Evolutionary conservation across 2,888 invertebrate genomes (phyloP).

Genomic region (Megaustenia siamemsis): DNA sequence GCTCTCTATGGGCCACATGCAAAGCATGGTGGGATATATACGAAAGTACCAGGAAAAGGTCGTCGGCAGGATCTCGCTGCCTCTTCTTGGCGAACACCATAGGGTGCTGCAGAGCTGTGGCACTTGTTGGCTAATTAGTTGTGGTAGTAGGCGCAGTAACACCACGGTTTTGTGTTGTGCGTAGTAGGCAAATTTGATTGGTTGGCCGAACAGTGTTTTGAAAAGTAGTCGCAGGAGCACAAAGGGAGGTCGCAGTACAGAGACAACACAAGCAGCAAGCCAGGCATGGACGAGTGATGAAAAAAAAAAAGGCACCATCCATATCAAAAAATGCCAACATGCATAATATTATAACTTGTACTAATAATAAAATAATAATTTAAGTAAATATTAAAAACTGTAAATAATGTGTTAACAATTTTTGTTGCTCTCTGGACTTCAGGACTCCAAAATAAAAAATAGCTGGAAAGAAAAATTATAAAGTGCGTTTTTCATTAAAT

Average conservation of each 20-base stretch:
- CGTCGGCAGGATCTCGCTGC: conserved; percentile 91
- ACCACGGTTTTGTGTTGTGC: conserved; percentile 79
- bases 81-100: conserved; percentile 92
- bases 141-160: conserved; percentile 74
- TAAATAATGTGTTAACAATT: neutral
- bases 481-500: neutral
- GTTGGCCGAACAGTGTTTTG: conserved; percentile 42
- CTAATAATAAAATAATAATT: neutral
- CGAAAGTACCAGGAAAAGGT: conserved; percentile 94
- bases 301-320: conserved; percentile 71
- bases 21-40: conserved; percentile 73
- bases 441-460: neutral
- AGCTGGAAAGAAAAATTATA: conserved; percentile 16
- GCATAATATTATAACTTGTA: conserved; percentile 63
- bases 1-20: conserved; percentile 78
- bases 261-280: conserved; percentile 81
- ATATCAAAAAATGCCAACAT: conserved; percentile 74
- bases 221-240: conserved; percentile 54
- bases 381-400: neutral
- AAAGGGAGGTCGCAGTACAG: conserved; percentile 80
- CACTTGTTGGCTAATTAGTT: conserved; percentile 80
- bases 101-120: conserved; percentile 43
- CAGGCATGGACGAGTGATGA: conserved; percentile 80
- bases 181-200: conserved; percentile 78
- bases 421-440: neutral